Conservation (phyloP, 2,797 vertebrate genomes). For the Cyprinella venusta region DNA sequence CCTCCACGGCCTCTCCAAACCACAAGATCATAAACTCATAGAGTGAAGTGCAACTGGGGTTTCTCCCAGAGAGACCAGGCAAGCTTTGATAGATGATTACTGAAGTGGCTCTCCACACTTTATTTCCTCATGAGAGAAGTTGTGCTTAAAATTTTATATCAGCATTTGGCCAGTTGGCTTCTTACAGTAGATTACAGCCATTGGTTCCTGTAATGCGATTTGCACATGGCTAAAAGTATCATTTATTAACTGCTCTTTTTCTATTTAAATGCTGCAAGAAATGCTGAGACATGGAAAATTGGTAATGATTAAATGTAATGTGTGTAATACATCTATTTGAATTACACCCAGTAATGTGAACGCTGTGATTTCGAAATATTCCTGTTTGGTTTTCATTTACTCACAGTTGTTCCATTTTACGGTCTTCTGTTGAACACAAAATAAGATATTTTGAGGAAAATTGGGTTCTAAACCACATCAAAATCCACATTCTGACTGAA, state of each 20-base stretch:
- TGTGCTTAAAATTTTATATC: constrained; percentile 37
- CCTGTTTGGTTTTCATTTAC: neutral
- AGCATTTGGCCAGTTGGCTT: constrained; percentile 40
- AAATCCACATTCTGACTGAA: neutral
- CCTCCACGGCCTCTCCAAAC: constrained; percentile 28
- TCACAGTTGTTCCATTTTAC: neutral
- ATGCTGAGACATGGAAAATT: neutral
- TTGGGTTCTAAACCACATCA: neutral
- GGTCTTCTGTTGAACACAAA: neutral
- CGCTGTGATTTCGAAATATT: neutral
- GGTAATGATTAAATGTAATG: constrained; percentile 10
- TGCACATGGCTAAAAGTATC: constrained; percentile 28
- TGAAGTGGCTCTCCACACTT: constrained; percentile 38
- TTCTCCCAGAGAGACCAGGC: constrained; percentile 26
- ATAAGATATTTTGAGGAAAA: neutral
- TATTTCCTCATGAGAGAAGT: constrained; percentile 30
- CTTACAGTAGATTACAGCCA: constrained; percentile 9
- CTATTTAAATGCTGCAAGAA: neutral
- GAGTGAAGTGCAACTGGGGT: constrained; percentile 42
- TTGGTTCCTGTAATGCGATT: constrained; percentile 24
- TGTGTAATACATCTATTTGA: neutral
- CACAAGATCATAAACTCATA: constrained; percentile 45
- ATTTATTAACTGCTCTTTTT: constrained; percentile 16
- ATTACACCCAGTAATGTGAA: neutral
- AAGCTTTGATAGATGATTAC: constrained; percentile 31